Percentiles rank a stretch among this genome's conserved stretches.
These are phyloP conservation scores for Lophochroa leadbeateri DNA, from an alignment of 2,113 vertebrate species.

Conservation along the genomic window DNA sequence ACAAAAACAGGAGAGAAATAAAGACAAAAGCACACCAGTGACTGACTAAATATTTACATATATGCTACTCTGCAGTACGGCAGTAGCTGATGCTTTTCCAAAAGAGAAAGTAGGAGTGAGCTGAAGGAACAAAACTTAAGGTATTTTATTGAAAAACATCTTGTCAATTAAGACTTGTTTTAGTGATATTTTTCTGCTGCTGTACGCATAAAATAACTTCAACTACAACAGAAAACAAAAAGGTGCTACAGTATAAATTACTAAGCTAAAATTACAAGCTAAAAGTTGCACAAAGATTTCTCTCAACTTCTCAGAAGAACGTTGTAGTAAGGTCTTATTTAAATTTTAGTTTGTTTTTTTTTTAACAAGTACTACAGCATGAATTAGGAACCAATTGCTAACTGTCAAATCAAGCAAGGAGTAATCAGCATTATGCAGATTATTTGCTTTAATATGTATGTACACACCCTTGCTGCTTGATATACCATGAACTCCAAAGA, in stretches of 20 bases:
- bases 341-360: not conserved
- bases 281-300: not conserved
- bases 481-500: not conserved
- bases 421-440: rapidly evolving
- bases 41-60: not conserved
- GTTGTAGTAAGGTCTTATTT: not conserved
- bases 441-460: not conserved
- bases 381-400: not conserved
- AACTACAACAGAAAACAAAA: not conserved
- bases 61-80: not conserved
- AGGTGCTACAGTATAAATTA: not conserved
- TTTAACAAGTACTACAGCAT: not conserved
- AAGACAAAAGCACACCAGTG: not conserved
- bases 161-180: not conserved
- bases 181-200: not conserved
- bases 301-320: not conserved
- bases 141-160: not conserved
- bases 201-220: not conserved
- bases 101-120: not conserved
- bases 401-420: not conserved
- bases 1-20: not conserved
- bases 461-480: not conserved
- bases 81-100: not conserved
- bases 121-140: not conserved
- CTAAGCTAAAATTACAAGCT: not conserved